phyloP scores from a whole-genome alignment of 2,888 invertebrate species.

The Seira ritae region DNA sequence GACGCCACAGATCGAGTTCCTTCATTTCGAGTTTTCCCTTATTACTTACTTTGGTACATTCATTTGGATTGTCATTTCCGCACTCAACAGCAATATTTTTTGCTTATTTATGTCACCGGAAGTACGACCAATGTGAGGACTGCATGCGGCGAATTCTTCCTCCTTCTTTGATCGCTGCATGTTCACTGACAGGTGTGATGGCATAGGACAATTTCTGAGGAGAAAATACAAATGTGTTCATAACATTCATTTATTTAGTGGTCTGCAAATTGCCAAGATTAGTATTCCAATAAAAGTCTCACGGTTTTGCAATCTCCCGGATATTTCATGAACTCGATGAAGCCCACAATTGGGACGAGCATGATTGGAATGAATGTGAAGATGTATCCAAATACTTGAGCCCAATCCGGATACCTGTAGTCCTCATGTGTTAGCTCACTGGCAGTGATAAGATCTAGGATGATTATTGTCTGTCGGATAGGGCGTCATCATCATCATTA shows the following conservation, averaged over 20 bases:
- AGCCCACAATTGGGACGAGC: constrained; percentile 83
- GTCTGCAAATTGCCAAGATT: too few relatives aligned
- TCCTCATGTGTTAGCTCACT: constrained; percentile 68
- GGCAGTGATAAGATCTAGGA: constrained; percentile 70
- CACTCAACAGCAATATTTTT: background rate
- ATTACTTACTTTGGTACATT: background rate
- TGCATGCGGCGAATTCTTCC: constrained; percentile 67
- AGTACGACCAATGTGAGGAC: constrained; percentile 70
- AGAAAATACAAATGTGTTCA: too few relatives aligned
- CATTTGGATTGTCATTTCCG: constrained; percentile 2
- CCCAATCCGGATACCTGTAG: constrained; percentile 84
- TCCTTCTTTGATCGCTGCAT: constrained; percentile 67
- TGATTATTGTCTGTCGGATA: constrained; percentile 70
- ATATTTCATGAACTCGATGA: constrained; percentile 81
- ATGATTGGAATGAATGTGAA: constrained; percentile 85
- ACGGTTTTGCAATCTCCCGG: constrained; percentile 84
- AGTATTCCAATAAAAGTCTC: constrained; percentile 65
- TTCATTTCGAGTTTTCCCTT: background rate
- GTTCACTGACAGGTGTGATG: constrained; percentile 72
- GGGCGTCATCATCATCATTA: too few relatives aligned
- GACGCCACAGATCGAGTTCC: background rate
- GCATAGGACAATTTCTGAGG: constrained; percentile 71
- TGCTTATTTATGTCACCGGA: constrained; percentile 61
- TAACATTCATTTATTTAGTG: background rate
- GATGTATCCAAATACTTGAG: constrained; percentile 83